Percentiles rank a stretch among this genome's conserved stretches.
Evolutionary conservation across 2,797 vertebrate genomes (phyloP).

Genomic region (Pantherophis alleghaniensis): DNA sequence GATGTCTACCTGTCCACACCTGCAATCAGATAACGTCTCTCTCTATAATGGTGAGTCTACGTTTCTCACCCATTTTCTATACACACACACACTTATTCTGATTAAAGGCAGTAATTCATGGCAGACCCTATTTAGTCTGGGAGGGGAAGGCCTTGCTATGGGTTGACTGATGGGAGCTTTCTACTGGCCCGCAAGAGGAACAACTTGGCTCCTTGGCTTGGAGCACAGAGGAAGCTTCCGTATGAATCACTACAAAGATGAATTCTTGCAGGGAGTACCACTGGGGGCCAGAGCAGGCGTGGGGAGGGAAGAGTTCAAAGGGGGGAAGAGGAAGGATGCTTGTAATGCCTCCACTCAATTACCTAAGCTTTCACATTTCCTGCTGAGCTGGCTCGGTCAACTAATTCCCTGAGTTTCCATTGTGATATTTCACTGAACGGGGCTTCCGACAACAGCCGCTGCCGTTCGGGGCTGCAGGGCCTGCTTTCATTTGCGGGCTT

Average conservation of each 20-base stretch:
- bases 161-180: neutral
- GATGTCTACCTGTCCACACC: neutral
- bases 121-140: neutral
- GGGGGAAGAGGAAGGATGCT: neutral
- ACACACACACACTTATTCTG: neutral
- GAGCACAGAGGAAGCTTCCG: neutral
- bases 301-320: neutral
- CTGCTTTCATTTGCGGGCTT: neutral
- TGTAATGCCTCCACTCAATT: neutral
- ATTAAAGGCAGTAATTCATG: neutral
- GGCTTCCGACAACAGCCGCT: neutral
- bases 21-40: neutral
- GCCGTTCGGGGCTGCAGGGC: too few species aligned
- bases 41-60: neutral
- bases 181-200: neutral
- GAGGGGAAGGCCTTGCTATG: accelerated
- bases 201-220: neutral
- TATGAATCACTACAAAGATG: accelerated
- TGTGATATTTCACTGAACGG: neutral
- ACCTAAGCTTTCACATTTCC: neutral
- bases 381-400: neutral
- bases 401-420: neutral
- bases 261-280: neutral
- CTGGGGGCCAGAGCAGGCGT: too few species aligned
- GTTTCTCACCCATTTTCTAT: neutral